Conservation (phyloP, 1,140 invertebrate species). For the Hylyphantes graminicola region DNA sequence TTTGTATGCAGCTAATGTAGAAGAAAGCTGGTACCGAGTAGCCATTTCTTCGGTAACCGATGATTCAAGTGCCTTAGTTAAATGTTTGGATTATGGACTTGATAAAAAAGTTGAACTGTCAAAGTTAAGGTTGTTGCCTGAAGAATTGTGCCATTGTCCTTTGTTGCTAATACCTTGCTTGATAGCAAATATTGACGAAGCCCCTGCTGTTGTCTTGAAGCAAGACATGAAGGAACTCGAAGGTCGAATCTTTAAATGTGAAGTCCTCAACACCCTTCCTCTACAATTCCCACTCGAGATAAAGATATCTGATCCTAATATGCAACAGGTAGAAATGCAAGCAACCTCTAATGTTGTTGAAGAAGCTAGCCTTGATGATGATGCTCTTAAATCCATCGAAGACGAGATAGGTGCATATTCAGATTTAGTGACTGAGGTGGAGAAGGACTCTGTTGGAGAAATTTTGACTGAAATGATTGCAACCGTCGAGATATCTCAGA, state of each 20-base stretch:
- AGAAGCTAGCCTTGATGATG: too few relatives aligned
- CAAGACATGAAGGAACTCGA: background rate
- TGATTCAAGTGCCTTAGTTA: constrained; percentile 4
- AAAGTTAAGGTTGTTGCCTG: constrained; percentile 5
- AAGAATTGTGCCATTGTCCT: constrained; percentile 18
- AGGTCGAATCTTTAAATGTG: background rate
- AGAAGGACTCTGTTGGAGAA: too few relatives aligned
- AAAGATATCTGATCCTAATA: background rate
- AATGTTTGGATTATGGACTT: constrained; percentile 38
- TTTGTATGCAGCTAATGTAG: constrained; percentile 48
- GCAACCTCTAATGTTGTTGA: too few relatives aligned
- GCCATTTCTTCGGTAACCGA: background rate
- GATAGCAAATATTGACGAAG: constrained; percentile 13
- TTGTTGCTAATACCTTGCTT: constrained; percentile 11
- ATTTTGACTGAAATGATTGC: too few relatives aligned
- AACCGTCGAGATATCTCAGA: too few relatives aligned
- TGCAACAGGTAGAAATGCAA: too few relatives aligned
- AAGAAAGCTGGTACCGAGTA: constrained; percentile 8
- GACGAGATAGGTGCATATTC: too few relatives aligned
- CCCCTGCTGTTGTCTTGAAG: background rate
- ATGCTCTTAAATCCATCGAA: too few relatives aligned
- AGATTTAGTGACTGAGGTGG: too few relatives aligned
- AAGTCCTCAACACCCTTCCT: background rate
- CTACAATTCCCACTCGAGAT: constrained; percentile 2
- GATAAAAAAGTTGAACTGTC: background rate